These are phyloP conservation scores for Dryocosmus kuriphilus DNA, from an alignment of 2,888 invertebrate species.

Conservation along the genomic window DNA sequence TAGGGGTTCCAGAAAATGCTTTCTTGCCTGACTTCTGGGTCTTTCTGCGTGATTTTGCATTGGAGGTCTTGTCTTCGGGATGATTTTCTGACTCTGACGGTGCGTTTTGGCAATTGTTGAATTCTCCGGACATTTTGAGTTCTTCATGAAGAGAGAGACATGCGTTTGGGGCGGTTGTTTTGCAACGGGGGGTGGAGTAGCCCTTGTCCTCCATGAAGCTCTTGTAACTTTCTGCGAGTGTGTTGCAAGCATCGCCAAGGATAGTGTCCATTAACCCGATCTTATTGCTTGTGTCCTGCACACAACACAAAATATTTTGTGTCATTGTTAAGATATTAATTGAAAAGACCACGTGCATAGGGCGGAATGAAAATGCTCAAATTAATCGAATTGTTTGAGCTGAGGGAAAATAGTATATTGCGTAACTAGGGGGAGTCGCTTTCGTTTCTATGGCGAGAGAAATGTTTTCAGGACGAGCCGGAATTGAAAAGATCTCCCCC, in stretches of 20 bases:
- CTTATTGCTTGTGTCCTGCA: conserved; percentile 71
- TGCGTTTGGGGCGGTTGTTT: conserved; percentile 79
- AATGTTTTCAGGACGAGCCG: too few relatives aligned
- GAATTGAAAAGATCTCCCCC: too few relatives aligned
- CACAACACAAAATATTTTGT: conserved; percentile 37
- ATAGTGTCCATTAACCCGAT: conserved; percentile 58
- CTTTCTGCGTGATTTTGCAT: not conserved
- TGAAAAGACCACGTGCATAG: too few relatives aligned
- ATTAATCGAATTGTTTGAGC: too few relatives aligned
- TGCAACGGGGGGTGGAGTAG: conserved; percentile 77
- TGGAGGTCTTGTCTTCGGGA: conserved; percentile 13
- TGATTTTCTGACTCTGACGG: conserved; percentile 59
- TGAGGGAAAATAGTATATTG: too few relatives aligned
- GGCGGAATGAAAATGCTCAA: too few relatives aligned
- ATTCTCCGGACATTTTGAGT: conserved; percentile 86
- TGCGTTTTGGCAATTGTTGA: conserved; percentile 80
- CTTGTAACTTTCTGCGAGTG: conserved; percentile 91
- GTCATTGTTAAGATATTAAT: not conserved
- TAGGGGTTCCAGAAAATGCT: conserved; percentile 84
- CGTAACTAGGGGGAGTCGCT: too few relatives aligned
- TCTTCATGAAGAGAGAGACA: conserved; percentile 84
- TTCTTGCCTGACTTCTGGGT: conserved; percentile 59
- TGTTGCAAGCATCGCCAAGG: conserved; percentile 85
- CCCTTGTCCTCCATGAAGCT: conserved; percentile 87
- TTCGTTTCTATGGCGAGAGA: too few relatives aligned